These are phyloP conservation scores for Betta splendens DNA, from an alignment of 2,797 vertebrate genomes.

Conservation along the genomic window DNA sequence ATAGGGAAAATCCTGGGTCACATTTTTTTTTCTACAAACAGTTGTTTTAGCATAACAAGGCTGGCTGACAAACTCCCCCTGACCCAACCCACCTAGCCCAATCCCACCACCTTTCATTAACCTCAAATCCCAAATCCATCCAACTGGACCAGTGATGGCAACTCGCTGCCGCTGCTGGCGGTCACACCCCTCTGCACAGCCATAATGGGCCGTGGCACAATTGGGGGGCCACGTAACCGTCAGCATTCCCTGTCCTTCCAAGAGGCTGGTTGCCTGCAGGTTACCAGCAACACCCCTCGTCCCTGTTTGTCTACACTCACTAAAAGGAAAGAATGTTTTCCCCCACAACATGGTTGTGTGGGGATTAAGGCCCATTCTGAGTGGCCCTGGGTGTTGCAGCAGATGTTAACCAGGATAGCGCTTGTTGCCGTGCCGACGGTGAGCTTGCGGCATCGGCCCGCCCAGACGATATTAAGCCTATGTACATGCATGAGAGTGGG, in stretches of 20 bases:
- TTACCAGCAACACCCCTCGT: conserved; percentile 65
- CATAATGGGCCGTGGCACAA: conserved; percentile 70
- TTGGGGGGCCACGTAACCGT: conserved; percentile 54
- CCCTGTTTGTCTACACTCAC: conserved; percentile 71
- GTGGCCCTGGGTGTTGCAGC: conserved; percentile 75
- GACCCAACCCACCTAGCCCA: conserved; percentile 41
- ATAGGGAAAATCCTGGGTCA: conserved; percentile 26
- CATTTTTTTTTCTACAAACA: conserved; percentile 43
- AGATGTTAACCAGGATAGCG: conserved; percentile 81
- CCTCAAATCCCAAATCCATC: conserved; percentile 80
- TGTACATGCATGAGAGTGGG: conserved; percentile 59
- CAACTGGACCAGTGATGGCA: conserved; percentile 76
- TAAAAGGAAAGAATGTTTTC: conserved; percentile 73
- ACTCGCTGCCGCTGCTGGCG: conserved; percentile 70
- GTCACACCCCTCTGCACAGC: conserved; percentile 78
- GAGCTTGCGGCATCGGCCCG: conserved; percentile 64
- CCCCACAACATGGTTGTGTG: conserved; percentile 73
- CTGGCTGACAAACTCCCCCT: conserved; percentile 46
- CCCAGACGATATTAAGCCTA: conserved; percentile 68
- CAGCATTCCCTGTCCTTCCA: conserved; percentile 66
- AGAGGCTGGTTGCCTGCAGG: conserved; percentile 71
- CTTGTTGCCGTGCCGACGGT: conserved; percentile 77
- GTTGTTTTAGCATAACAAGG: conserved; percentile 58
- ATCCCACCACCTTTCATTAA: conserved; percentile 75
- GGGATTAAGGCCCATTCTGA: conserved; percentile 80